Evolutionary conservation across 2,797 vertebrate species (phyloP), one percentile per base, ranked within the genome.

Genomic region (Dicrostonyx torquatus): DNA sequence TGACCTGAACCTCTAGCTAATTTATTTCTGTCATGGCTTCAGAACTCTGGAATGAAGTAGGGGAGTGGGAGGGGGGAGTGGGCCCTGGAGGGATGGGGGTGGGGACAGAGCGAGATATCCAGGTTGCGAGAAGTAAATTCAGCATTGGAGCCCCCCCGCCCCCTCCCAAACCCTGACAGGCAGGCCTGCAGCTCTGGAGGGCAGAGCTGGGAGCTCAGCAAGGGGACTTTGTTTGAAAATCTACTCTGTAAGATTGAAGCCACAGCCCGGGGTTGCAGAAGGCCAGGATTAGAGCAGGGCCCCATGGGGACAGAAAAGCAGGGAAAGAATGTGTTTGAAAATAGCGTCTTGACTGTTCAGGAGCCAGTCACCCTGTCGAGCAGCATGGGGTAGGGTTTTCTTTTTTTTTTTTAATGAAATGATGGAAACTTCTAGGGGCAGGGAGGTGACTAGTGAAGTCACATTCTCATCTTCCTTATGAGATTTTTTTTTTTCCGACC

Each of bases 11-110:
- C 98, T 98, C 98, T 0, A 92, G 97, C 98, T 98, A 97, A 98
- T 98, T 98, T 98, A 98, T 98, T 98, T 98, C 98, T 98, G 98
- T 98, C 98, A 97, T 95, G 97, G 98, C 98, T 97, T 97, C 93
- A 96, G 97, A 95, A 90, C 97, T 97, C 97, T 96, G 97, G 86
- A 97, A 96, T 97, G 97, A 96, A 70, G 80, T 87, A 89, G 94
- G 94, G 83, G 55, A 93, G 91, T 75, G 70, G 0, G 55, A 2
- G 86, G 91, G 94, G 72, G 94, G 68, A 75, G 86, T 53, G 90
- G 86, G 95, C 89, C 82, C 85, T 87, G 85, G 90, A 70, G 70
- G 76, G 78, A 76, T 84, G 80, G 82, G 95, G 76, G 83, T 75
- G 77, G 92, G 80, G 96, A 96, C 97, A 97, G 97, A 82, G 66